Conservation (phyloP, 2,113 vertebrate genomes). For the Dicerorhinus sumatrensis region DNA sequence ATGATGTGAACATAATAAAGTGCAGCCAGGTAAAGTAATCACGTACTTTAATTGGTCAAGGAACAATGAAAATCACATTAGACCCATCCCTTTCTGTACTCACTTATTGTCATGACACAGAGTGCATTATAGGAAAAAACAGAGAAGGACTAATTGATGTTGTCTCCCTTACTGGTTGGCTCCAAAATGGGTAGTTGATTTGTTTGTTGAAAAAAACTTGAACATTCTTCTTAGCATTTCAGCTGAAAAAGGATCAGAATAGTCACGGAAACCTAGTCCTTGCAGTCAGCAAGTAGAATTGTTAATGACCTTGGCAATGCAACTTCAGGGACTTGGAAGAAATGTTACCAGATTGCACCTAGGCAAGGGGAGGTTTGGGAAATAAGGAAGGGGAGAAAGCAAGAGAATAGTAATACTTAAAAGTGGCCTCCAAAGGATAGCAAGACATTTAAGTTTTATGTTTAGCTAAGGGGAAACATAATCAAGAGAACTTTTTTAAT, state of each 20-base stretch:
- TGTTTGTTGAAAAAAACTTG: neutral
- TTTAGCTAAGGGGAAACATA: neutral
- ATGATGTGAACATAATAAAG: neutral
- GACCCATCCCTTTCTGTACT: neutral
- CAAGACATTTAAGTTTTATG: neutral
- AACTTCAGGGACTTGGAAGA: neutral
- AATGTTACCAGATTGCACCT: neutral
- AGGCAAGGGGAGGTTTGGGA: neutral
- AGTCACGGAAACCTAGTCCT: neutral
- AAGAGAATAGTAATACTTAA: neutral
- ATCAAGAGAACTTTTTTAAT: neutral
- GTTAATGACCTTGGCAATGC: neutral
- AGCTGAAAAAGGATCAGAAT: neutral
- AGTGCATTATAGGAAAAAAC: neutral
- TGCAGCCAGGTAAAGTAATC: neutral
- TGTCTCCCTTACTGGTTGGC: neutral
- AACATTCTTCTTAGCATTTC: slow-evolving; percentile 28
- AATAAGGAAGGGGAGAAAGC: neutral
- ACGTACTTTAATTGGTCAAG: neutral
- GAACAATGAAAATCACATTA: neutral
- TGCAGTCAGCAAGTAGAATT: neutral
- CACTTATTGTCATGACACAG: neutral
- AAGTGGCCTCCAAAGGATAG: neutral
- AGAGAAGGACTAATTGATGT: neutral
- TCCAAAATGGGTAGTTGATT: neutral